Evolutionary conservation across 2,888 invertebrate genomes (phyloP).

Genomic region (Capitulum mitella): DNA sequence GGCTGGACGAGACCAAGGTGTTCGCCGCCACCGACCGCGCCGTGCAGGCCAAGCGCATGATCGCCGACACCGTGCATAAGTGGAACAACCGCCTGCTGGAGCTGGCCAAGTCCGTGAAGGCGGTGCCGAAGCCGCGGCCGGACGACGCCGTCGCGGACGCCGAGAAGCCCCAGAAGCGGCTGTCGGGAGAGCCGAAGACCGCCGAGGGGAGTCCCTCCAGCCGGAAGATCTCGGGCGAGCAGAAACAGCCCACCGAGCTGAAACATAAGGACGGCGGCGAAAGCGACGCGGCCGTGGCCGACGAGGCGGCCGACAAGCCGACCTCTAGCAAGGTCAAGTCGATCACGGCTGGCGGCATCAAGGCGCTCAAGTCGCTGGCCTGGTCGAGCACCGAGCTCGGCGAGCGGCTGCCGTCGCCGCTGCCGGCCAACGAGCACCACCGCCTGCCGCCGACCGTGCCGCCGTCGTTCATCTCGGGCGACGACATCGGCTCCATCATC

Average conservation of each 20-base stretch:
- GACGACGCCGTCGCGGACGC: conserved; percentile 38
- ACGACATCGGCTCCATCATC: conserved; percentile 74
- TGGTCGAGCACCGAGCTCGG: conserved; percentile 28
- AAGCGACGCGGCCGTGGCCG: not conserved
- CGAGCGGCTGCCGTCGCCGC: conserved; percentile 50
- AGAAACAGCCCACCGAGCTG: not conserved
- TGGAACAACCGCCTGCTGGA: conserved; percentile 56
- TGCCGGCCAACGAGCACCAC: conserved; percentile 62
- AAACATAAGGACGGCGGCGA: not conserved
- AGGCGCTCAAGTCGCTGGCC: conserved; percentile 25
- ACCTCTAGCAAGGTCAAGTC: not conserved
- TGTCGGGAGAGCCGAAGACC: not conserved
- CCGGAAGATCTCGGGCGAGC: not conserved
- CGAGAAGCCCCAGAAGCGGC: conserved; percentile 11
- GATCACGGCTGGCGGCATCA: conserved; percentile 6
- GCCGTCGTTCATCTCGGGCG: conserved; percentile 62
- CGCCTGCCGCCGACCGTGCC: conserved; percentile 58
- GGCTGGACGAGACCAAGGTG: conserved; percentile 1
- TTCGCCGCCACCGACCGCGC: conserved; percentile 54
- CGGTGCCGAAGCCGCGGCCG: conserved; percentile 45
- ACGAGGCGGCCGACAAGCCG: not conserved
- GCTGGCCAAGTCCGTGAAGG: conserved; percentile 39
- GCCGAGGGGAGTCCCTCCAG: not conserved
- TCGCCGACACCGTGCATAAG: conserved; percentile 61
- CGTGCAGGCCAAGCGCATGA: conserved; percentile 56